A percentile compares a stretch with the other conserved stretches of the same genome.
Conservation (phyloP, 2,113 vertebrate species). For the Rhagologus leucostigma region DNA sequence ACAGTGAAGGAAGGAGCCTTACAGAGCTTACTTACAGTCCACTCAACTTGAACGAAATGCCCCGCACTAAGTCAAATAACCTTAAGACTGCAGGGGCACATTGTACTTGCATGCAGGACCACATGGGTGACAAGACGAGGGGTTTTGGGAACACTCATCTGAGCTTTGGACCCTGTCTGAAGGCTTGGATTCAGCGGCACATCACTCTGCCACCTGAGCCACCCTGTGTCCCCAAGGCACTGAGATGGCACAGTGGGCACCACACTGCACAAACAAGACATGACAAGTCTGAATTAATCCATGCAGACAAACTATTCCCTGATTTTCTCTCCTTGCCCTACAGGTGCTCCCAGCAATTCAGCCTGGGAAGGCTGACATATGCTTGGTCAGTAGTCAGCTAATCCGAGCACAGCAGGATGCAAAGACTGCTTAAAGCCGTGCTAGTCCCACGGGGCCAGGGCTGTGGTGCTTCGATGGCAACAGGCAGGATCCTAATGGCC, state of each 20-base stretch:
- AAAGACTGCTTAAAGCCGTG: not conserved
- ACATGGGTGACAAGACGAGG: rapidly evolving
- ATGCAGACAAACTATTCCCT: not conserved
- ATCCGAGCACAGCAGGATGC: not conserved
- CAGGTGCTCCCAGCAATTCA: not conserved
- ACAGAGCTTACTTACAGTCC: not conserved
- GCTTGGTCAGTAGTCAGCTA: not conserved
- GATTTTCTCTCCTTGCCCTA: not conserved
- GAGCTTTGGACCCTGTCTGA: not conserved
- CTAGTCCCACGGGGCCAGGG: rapidly evolving
- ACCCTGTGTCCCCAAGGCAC: not conserved
- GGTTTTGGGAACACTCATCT: not conserved
- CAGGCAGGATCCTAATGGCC: not conserved
- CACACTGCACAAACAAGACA: rapidly evolving
- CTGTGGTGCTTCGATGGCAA: rapidly evolving
- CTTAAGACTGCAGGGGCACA: not conserved
- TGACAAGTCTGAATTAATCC: not conserved
- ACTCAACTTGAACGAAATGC: not conserved
- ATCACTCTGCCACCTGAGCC: not conserved
- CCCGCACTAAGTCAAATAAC: not conserved
- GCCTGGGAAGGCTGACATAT: not conserved
- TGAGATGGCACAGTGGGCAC: not conserved
- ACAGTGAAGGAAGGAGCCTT: not conserved
- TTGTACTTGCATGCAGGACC: not conserved
- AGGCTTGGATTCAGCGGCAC: rapidly evolving